Base-by-base conservation (phyloP, 1,140 invertebrate genomes). In the Zaprionus taronus region DNA sequence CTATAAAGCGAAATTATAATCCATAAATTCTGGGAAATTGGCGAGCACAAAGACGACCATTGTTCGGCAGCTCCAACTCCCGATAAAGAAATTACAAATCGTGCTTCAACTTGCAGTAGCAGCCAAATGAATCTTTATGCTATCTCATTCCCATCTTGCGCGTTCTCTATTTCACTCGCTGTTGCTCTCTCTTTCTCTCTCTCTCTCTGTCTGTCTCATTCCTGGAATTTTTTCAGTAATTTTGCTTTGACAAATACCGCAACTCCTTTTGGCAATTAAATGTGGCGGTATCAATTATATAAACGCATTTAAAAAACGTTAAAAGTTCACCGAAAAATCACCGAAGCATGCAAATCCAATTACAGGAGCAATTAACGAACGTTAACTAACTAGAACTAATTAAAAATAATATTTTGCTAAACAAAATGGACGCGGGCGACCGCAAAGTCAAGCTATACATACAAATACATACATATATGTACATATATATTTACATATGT, bases 11-110 rank as follows among this genome's bases (percentile, higher is more conserved):
- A 87, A 87, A 91, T 91, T 91, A 87, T 90, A 90, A 91, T 87
- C 86, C 87, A 91, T 91, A 91, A 91, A 91, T 91, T 91, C 87
- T 91, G 87, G 87, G 87, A 91, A 91, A 91, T 91, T 91, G 83
- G 66, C 75, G 87, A 86, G 83, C 74, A 91, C 87, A 91, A 91
- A 79, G 83, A 55, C 64, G 15, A n/a, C 14, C 79, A 81, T 73
- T 91, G 87, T 91, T 60, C 53, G 5, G 38, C 44, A 34, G 36
- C 22, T 47, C 26, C 53, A 67, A 80, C 69, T 60, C 63, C 51
- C 66, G 80, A 81, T 80, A 73, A 74, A 80, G 75, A 87, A 87
- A 87, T 87, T 87, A 87, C 84, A 89, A 91, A 74, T 28, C 41
- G 41, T 74, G 56, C 68, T 73, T 5, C 62, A 61, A 72, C 53